phyloP scores from a whole-genome alignment of 2,888 invertebrate genomes.

The Leptothorax acervorum region DNA sequence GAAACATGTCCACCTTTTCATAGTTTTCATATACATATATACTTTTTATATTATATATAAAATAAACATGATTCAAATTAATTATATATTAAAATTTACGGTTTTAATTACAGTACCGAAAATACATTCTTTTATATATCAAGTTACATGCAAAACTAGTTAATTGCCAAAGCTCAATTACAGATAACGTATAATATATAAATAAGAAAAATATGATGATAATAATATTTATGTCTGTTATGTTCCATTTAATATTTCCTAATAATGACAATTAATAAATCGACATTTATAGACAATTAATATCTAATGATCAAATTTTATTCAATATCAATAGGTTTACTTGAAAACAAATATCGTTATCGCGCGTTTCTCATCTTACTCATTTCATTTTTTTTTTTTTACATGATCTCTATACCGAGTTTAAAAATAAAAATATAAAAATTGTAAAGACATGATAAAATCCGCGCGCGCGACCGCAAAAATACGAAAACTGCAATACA shows the following conservation, averaged over 20 bases:
- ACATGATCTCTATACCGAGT: not conserved
- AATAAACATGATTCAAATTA: not conserved
- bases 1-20: not conserved
- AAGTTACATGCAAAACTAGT: not conserved
- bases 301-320: not conserved
- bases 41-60: not conserved
- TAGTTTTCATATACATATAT: not conserved
- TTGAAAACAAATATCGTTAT: not conserved
- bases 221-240: not conserved
- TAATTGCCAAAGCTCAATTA: not conserved
- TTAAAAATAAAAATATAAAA: constrained; percentile 16
- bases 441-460: not conserved
- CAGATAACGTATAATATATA: not conserved
- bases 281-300: not conserved
- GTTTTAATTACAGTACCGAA: not conserved
- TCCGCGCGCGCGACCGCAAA: not conserved
- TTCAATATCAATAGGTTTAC: not conserved
- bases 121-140: not conserved
- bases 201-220: not conserved
- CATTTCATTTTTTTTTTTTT: not conserved
- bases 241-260: not conserved
- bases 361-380: not conserved
- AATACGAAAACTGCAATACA: constrained; percentile 3
- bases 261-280: not conserved
- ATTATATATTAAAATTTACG: not conserved